Evolutionary conservation across 1,140 invertebrate species (phyloP).

Genomic region (Ips nitidus): DNA sequence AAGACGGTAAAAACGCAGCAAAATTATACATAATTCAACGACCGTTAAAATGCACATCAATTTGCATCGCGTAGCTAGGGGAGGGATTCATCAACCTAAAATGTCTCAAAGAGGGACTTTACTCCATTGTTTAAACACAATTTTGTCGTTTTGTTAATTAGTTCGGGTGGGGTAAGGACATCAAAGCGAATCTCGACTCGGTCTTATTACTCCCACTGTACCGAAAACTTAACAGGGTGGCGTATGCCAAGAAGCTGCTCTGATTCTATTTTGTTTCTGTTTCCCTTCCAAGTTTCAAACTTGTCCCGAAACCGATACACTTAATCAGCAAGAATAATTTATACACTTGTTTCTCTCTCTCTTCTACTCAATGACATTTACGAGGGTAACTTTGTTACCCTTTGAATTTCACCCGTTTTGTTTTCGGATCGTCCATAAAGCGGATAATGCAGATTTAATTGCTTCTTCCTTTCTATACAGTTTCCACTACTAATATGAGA

Average conservation of each 20-base stretch:
- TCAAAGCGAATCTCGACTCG: conserved; percentile 36
- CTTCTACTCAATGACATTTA: no score
- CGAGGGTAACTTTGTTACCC: no score
- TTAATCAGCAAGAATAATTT: conserved; percentile 35
- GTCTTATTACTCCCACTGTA: conserved; percentile 39
- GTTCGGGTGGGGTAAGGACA: conserved; percentile 31
- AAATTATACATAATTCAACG: conserved; percentile 29
- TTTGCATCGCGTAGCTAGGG: conserved; percentile 34
- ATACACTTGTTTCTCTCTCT: background rate
- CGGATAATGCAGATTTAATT: no score
- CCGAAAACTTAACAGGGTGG: conserved; percentile 38
- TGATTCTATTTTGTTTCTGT: conserved; percentile 41
- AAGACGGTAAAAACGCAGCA: background rate
- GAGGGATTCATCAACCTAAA: conserved; percentile 31
- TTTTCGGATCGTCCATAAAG: no score
- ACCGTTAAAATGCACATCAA: conserved; percentile 30
- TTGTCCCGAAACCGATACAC: conserved; percentile 31
- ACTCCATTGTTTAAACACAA: conserved; percentile 43
- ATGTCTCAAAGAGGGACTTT: conserved; percentile 37
- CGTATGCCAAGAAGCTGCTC: conserved; percentile 20
- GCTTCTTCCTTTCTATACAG: no score
- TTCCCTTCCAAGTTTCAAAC: conserved; percentile 30
- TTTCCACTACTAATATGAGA: no score
- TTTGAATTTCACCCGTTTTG: no score
- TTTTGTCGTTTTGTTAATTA: conserved; percentile 44